Evolutionary conservation across 2,113 vertebrate genomes (phyloP), one percentile per base, ranked within the genome.

Genomic region (Perca flavescens): DNA sequence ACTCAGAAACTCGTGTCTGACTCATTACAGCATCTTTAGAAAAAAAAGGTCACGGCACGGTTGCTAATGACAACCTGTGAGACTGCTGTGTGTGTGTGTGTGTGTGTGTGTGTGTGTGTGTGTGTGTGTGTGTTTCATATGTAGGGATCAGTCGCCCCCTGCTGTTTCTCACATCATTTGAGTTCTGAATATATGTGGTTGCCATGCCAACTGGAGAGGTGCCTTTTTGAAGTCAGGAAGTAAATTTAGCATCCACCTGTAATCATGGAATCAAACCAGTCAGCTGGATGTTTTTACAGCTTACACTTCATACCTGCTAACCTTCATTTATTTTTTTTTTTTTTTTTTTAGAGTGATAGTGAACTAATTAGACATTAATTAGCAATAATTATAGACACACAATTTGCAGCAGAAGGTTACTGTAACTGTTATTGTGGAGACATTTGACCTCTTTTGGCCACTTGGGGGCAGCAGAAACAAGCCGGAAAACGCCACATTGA

Each of bases 11-110:
- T 88, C 21, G 1, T 46, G 63, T 87, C 72, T 87, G 85, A 90
- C 56, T 86, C 86, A 84, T 88, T 82, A 76, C 72, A 88, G 64
- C 84, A 82, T 89, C 74, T 88, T 84, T 61, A 57, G 70, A 60
- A 83, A 86, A 31, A 34, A 77, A 93, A 81, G 91, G 91, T 91
- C 91, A 92, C 15, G 63, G 76, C 83, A 71, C 15, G 15, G 93
- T 94, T 94, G 92, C 93, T 86, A 92, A 88, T 92, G 91, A 92
- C 93, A 94, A 94, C 93, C 82, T 69, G 79, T 9, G 3, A 88
- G 89, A 72, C 72, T 88, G 74, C 79, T 82, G 83, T 78, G 65
- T 73, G 46, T 71, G 50, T 74, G 16, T n/a, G n/a, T n/a, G n/a
- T n/a, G n/a, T 1, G n/a, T 52, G 34, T 79, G 82, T 80, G 63